Evolutionary conservation across 2,888 invertebrate species (phyloP).

Genomic region (Melinopterus prodromus): DNA sequence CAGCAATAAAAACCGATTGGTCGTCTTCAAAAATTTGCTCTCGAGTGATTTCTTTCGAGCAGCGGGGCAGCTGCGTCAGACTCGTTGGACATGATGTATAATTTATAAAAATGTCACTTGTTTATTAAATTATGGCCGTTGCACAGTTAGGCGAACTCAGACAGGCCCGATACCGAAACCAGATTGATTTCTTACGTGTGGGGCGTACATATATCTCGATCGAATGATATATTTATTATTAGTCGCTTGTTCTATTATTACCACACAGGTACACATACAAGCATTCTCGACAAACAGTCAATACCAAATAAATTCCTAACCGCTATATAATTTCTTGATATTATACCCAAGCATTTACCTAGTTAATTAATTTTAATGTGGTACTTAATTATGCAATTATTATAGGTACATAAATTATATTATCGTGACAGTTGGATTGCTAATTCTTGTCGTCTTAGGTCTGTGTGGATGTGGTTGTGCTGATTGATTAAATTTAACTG

Average conservation of each 20-base stretch:
- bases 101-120: slow-evolving; percentile 36
- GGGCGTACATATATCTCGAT: slow-evolving; percentile 29
- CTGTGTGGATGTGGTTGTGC: no score
- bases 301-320: background rate
- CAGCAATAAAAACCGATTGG: background rate
- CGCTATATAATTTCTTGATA: background rate
- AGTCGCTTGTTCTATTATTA: background rate
- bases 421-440: no score
- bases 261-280: background rate
- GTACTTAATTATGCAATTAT: background rate
- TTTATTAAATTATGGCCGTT: slow-evolving; percentile 37
- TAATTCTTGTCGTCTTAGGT: no score
- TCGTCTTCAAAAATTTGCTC: background rate
- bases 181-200: slow-evolving; percentile 38
- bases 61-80: background rate
- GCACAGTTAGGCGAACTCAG: slow-evolving; percentile 23
- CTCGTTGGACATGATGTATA: slow-evolving; percentile 33
- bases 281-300: background rate
- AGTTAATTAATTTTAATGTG: background rate
- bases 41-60: background rate
- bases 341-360: background rate
- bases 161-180: slow-evolving; percentile 14
- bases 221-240: slow-evolving; percentile 13
- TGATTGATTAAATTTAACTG: no score
- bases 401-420: no score